Evolutionary conservation across 2,888 invertebrate genomes (phyloP).

Genomic region (Ophraella communa): DNA sequence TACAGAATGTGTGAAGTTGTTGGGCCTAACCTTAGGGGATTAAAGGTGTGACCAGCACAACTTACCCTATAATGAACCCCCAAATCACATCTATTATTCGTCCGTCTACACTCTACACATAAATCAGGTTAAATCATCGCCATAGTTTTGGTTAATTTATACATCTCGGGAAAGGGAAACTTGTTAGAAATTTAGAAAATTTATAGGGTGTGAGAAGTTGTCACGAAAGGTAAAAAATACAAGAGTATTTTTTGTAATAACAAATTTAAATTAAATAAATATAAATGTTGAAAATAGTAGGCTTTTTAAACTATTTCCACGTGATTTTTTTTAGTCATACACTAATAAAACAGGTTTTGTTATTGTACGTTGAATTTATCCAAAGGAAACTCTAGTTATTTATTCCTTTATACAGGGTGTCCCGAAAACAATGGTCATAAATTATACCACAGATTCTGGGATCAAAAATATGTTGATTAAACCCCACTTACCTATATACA

Average conservation of each 20-base stretch:
- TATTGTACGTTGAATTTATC: too few relatives aligned
- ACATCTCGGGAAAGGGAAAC: conserved; percentile 3
- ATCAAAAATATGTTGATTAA: too few relatives aligned
- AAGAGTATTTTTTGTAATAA: neutral
- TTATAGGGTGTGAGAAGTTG: neutral
- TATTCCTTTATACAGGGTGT: too few relatives aligned
- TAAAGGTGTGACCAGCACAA: conserved; percentile 34
- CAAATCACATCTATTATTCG: conserved; percentile 35
- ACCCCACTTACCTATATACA: too few relatives aligned
- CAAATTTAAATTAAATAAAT: neutral
- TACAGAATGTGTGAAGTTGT: conserved; percentile 29
- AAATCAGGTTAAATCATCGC: conserved; percentile 31
- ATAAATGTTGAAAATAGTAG: neutral
- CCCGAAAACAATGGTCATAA: too few relatives aligned
- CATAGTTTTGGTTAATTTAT: conserved; percentile 20
- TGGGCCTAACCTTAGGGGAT: conserved; percentile 30
- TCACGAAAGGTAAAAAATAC: neutral
- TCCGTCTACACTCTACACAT: conserved; percentile 26
- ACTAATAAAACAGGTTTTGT: too few relatives aligned
- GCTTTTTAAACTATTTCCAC: neutral
- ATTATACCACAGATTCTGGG: too few relatives aligned
- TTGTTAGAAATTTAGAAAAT: conserved; percentile 5
- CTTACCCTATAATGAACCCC: conserved; percentile 37
- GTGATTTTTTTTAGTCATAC: too few relatives aligned
- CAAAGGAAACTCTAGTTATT: too few relatives aligned